Conservation (phyloP, 2,888 invertebrate species). For the Geophilus truncorum region DNA sequence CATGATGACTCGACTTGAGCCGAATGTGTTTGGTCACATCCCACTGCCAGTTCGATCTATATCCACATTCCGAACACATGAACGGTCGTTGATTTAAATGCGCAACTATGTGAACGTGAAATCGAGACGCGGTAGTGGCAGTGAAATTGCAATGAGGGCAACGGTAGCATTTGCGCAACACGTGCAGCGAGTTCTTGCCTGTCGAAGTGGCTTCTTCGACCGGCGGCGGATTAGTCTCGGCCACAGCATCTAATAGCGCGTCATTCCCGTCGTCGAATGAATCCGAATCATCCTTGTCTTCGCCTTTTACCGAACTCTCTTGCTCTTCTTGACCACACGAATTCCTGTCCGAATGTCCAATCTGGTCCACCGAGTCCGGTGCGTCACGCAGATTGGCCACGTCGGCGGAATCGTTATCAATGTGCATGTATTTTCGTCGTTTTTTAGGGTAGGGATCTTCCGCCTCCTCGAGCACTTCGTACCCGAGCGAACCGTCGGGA, state of each 20-base stretch:
- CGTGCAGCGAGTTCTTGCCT: neutral
- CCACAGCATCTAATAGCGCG: neutral
- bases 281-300: neutral
- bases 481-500: neutral
- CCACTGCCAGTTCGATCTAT: slow-evolving; percentile 94
- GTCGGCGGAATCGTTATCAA: neutral
- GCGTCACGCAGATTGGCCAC: neutral
- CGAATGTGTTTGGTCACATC: slow-evolving; percentile 94
- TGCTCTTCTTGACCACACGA: neutral
- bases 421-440: neutral
- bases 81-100: slow-evolving; percentile 89
- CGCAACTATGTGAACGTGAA: slow-evolving; percentile 89
- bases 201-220: neutral
- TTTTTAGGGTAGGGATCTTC: neutral
- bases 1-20: slow-evolving; percentile 77
- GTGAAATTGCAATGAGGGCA: slow-evolving; percentile 89
- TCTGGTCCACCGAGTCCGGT: neutral
- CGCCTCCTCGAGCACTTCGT: neutral
- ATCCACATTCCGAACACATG: slow-evolving; percentile 88
- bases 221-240: neutral
- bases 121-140: slow-evolving; percentile 86
- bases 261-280: neutral
- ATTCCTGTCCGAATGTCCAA: neutral
- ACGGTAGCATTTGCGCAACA: slow-evolving; percentile 57
- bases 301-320: neutral